Conservation (phyloP, 1,140 invertebrate genomes). For the Paracyclopina nana region DNA sequence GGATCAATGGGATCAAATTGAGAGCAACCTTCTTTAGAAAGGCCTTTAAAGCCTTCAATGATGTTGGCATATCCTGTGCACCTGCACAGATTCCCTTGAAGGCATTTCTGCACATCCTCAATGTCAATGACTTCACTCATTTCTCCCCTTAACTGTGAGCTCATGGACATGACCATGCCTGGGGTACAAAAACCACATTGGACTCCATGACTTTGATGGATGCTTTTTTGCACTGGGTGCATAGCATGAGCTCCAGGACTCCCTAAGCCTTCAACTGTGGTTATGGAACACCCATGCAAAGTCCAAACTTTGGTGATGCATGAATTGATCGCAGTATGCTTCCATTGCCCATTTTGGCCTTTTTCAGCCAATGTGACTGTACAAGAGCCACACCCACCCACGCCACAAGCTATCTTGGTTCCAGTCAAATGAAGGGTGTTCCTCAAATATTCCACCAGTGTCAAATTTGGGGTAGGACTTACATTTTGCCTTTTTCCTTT, state of each 20-base stretch:
- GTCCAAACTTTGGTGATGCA: not conserved
- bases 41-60: not conserved
- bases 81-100: not conserved
- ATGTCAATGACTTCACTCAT: not conserved
- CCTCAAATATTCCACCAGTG: not conserved
- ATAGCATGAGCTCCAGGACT: not conserved
- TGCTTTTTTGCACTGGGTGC: not conserved
- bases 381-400: not conserved
- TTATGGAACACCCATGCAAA: not conserved
- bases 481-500: not conserved
- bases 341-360: not conserved
- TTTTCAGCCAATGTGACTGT: not conserved
- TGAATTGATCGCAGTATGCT: not conserved
- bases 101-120: not conserved
- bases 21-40: not conserved
- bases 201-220: not conserved
- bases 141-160: not conserved
- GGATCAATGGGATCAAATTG: not conserved
- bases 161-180: not conserved
- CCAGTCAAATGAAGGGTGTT: not conserved
- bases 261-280: not conserved
- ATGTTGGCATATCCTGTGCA: not conserved
- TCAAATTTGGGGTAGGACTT: not conserved
- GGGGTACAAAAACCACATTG: not conserved
- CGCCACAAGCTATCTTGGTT: not conserved